Evolutionary conservation across 2,888 invertebrate species (phyloP).

Genomic region (Coenonympha glycerion): DNA sequence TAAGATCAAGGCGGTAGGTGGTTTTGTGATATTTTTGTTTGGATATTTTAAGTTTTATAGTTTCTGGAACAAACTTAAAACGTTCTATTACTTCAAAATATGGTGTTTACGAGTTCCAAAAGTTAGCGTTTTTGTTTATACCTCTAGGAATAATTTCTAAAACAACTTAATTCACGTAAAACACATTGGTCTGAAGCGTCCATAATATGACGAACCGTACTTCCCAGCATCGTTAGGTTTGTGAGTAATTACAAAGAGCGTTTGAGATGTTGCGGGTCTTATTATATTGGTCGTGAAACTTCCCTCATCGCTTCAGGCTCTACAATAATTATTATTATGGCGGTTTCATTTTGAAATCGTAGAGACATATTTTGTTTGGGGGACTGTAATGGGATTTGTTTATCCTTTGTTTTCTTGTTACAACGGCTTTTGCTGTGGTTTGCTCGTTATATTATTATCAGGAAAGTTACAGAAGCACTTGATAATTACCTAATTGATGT

Average conservation of each 20-base stretch:
- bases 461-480: no score
- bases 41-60: no score
- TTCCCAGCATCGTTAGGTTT: conserved; percentile 14
- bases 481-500: no score
- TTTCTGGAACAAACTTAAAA: no score
- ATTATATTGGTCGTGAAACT: conserved; percentile 17
- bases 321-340: not conserved
- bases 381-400: not conserved
- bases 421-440: no score
- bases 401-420: not conserved
- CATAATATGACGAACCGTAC: conserved; percentile 24
- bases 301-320: not conserved
- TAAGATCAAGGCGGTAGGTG: no score
- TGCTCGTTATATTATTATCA: no score
- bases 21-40: no score
- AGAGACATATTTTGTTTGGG: not conserved
- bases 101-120: no score
- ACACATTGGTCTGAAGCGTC: conserved; percentile 19
- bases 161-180: conserved; percentile 34
- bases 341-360: conserved; percentile 3
- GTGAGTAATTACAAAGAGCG: conserved; percentile 15
- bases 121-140: conserved; percentile 13
- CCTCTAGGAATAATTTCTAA: conserved; percentile 26
- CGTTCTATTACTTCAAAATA: no score
- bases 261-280: conserved; percentile 23